A percentile compares a stretch with the other conserved stretches of the same genome.
phyloP scores from a whole-genome alignment of 2,797 vertebrate species.

The Sebastiscus albofasciatus region DNA sequence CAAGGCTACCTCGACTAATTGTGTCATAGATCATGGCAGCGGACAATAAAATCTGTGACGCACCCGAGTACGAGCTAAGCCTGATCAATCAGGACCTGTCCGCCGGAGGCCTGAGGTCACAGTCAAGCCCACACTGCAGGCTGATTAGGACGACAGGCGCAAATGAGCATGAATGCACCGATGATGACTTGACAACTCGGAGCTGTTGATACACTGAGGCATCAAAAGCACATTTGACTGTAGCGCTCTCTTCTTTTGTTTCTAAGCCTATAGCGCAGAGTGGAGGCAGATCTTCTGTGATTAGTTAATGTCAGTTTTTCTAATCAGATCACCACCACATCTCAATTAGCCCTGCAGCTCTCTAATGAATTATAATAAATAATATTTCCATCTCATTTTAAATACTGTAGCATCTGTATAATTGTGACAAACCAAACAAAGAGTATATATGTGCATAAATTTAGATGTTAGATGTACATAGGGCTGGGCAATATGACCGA shows the following conservation, averaged over 20 bases:
- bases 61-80: constrained; percentile 38
- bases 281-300: background rate
- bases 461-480: too few relatives aligned
- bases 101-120: constrained; percentile 56
- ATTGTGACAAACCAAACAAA: background rate
- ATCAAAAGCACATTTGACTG: constrained; percentile 8
- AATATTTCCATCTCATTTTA: background rate
- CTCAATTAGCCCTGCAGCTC: background rate
- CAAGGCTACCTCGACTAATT: constrained; percentile 68
- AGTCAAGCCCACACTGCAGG: constrained; percentile 24
- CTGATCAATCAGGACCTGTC: constrained; percentile 64
- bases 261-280: background rate
- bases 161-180: constrained; percentile 41
- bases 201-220: constrained; percentile 9
- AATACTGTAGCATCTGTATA: background rate
- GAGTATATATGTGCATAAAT: too few relatives aligned
- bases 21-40: constrained; percentile 68
- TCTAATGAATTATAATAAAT: background rate
- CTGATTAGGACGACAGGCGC: constrained; percentile 44
- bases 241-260: background rate
- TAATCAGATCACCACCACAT: background rate
- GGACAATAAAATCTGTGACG: constrained; percentile 68
- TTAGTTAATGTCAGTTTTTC: background rate
- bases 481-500: too few relatives aligned
- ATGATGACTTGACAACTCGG: constrained; percentile 23